A percentile compares a stretch with the other conserved stretches of the same genome.
These are phyloP conservation scores for Philopotamus ludificatus DNA, from an alignment of 1,140 invertebrate species.

Conservation along the genomic window DNA sequence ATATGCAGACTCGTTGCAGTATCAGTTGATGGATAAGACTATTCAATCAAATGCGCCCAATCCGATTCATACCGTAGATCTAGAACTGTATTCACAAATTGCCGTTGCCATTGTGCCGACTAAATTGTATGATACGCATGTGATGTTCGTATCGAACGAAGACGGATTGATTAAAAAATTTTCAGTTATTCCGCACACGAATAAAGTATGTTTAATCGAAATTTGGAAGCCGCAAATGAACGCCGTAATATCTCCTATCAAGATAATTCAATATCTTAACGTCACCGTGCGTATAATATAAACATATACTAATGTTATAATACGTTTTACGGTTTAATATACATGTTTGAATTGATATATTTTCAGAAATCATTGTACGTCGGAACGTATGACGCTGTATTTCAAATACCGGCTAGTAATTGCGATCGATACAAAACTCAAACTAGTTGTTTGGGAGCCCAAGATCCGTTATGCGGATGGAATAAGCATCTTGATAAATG, in stretches of 20 bases:
- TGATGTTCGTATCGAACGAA: conserved; percentile 77
- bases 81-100: conserved; percentile 78
- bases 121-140: conserved; percentile 64
- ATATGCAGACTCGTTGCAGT: conserved; percentile 70
- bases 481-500: conserved; percentile 68
- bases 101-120: conserved; percentile 73
- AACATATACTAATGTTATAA: not conserved
- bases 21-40: conserved; percentile 85
- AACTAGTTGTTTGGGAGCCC: conserved; percentile 73
- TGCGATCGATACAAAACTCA: conserved; percentile 69
- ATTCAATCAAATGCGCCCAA: conserved; percentile 69
- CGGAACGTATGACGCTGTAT: conserved; percentile 65
- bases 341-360: conserved; percentile 4
- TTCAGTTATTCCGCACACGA: conserved; percentile 63
- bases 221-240: conserved; percentile 67
- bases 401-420: conserved; percentile 69
- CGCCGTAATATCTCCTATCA: conserved; percentile 53
- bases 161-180: conserved; percentile 79
- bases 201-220: conserved; percentile 75
- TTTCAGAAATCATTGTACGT: conserved; percentile 66
- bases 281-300: conserved; percentile 54
- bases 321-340: not conserved
- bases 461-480: conserved; percentile 90
- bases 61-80: conserved; percentile 68
- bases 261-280: conserved; percentile 68